Base-by-base conservation (phyloP, 2,113 vertebrate species). In the Silurus asotus region DNA sequence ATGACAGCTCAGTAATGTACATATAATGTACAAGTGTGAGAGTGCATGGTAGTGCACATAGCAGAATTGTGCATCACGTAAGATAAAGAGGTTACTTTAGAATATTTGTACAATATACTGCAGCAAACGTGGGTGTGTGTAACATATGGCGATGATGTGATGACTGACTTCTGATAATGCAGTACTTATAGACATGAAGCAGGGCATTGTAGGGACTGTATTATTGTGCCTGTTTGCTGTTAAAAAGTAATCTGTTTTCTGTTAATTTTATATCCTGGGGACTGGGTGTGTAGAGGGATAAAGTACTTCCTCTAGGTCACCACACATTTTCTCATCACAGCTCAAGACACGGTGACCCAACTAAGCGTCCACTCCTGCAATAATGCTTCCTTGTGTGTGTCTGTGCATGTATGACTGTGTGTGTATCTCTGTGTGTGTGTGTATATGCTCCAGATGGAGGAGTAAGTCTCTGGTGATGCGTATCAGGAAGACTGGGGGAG, bases 401-500 rank as follows among this genome's bases (percentile, higher is more conserved):
- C 17, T 48, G 70, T 74, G n/a, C 56, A n/a, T 25, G n/a, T 28
- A 8, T 28, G 28, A 20, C 56, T 61, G 56, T 20, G 17, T 61
- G 77, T 23, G 19, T 61, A 45, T 49, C 15, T 25, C 49, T 28
- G 81, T 28, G 53, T n/a, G 65, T 67, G 28, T 37, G 28, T 15
- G 4, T 37, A 1, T 23, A 1, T 9, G 28, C 14, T 77, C 59
- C 70, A 87, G 86, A 56, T 82, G 81, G 53, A 77, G 61, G 61
- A 82, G 23, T 58, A 77, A 88, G 87, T 61, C 61, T 56, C 79
- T 88, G 83, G 91, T 91, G 87, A 92, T 91, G 81, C 86, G 89
- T 88, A 76, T 88, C 48, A 55, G 37, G 76, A 72, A 86, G 51
- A 17, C 83, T 28, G 84, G 49, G 81, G 58, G 59, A 14, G 72